Conservation (phyloP, 1,140 invertebrate species). For the Drosophila kanapiae region DNA sequence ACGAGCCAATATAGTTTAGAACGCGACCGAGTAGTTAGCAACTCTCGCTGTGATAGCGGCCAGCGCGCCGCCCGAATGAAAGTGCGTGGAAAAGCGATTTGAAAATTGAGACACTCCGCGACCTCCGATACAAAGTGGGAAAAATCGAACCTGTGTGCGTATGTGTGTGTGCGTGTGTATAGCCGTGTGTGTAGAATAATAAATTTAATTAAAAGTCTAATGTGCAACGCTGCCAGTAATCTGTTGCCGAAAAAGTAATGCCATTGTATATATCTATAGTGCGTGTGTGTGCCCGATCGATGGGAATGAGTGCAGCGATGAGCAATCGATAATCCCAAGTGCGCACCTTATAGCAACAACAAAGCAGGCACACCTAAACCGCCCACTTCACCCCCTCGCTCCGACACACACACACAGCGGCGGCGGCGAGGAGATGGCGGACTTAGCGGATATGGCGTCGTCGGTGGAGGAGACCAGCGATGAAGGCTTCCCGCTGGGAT, state of each 20-base stretch:
- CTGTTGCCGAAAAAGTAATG: slow-evolving; percentile 40
- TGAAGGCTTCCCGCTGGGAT: slow-evolving; percentile 82
- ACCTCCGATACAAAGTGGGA: slow-evolving; percentile 77
- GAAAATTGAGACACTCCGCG: slow-evolving; percentile 63
- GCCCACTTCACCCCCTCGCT: slow-evolving; percentile 6
- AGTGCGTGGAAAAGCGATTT: slow-evolving; percentile 44
- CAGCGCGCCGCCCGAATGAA: slow-evolving; percentile 16
- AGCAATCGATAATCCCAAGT: slow-evolving; percentile 24
- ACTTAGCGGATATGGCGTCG: slow-evolving; percentile 29
- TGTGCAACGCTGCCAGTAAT: slow-evolving; percentile 43
- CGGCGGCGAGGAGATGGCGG: slow-evolving; percentile 16
- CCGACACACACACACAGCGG: slow-evolving; percentile 19
- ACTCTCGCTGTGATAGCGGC: slow-evolving; percentile 35
- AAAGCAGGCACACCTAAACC: slow-evolving; percentile 23
- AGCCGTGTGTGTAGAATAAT: slow-evolving; percentile 47
- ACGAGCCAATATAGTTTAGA: slow-evolving; percentile 45
- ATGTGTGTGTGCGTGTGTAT: slow-evolving; percentile 22
- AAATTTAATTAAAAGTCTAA: slow-evolving; percentile 64
- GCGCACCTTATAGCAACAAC: slow-evolving; percentile 23
- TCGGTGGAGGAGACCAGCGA: slow-evolving; percentile 64
- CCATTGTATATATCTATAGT: slow-evolving; percentile 42
- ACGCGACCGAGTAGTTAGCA: slow-evolving; percentile 16
- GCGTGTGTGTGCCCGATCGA: slow-evolving; percentile 36
- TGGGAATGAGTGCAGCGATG: slow-evolving; percentile 51
- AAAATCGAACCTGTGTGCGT: slow-evolving; percentile 72